phyloP scores from a whole-genome alignment of 2,888 invertebrate species.

The Acleris emargana region DNA sequence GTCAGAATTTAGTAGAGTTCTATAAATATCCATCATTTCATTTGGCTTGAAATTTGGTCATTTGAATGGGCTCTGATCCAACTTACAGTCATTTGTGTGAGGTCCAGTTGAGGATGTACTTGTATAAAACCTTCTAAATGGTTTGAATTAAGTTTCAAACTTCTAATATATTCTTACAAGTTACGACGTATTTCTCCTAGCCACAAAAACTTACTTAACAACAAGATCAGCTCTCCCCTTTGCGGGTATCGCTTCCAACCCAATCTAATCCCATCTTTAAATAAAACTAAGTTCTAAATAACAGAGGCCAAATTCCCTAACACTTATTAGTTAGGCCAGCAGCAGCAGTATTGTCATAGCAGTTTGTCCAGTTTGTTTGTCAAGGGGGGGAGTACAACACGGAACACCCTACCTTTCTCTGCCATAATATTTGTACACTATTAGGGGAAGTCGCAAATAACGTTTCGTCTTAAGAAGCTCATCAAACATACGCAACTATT shows the following conservation, averaged over 20 bases:
- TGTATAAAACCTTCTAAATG: no score
- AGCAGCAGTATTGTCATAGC: no score
- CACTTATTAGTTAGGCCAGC: neutral
- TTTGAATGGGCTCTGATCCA: no score
- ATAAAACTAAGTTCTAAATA: constrained; percentile 18
- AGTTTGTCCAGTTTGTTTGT: constrained; percentile 29
- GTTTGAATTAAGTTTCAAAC: no score
- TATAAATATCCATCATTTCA: no score
- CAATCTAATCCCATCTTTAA: constrained; percentile 14
- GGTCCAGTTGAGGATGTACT: no score
- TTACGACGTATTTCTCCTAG: neutral
- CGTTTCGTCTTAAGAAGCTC: constrained; percentile 25
- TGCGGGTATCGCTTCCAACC: constrained; percentile 8
- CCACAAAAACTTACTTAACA: neutral
- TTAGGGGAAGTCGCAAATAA: constrained; percentile 40
- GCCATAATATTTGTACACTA: constrained; percentile 43
- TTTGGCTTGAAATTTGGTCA: no score
- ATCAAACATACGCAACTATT: constrained; percentile 10
- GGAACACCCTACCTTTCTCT: neutral
- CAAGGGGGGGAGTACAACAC: neutral
- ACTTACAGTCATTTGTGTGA: no score
- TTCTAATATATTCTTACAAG: no score
- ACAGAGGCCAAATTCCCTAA: constrained; percentile 1
- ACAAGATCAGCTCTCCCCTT: neutral
- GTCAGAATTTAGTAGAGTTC: no score